These are phyloP conservation scores for Apodemia mormo DNA, from an alignment of 2,888 invertebrate species.

Conservation along the genomic window DNA sequence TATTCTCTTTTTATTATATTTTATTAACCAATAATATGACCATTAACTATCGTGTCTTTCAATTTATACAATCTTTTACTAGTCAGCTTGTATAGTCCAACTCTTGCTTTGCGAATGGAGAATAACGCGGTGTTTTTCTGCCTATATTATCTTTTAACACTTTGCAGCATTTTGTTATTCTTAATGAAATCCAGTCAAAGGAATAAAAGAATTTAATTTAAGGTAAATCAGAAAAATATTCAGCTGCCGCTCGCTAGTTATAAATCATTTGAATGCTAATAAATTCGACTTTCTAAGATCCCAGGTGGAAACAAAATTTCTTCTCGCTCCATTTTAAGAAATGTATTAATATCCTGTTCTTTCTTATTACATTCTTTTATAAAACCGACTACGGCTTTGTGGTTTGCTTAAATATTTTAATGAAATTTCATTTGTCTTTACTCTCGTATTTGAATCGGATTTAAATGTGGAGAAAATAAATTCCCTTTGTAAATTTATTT, in stretches of 20 bases:
- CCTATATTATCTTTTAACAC: conserved; percentile 59
- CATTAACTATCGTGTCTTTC: too few species aligned
- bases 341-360: conserved; percentile 73
- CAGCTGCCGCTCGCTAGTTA: conserved; percentile 79
- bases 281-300: conserved; percentile 73
- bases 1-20: too few species aligned
- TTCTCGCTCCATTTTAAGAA: conserved; percentile 74
- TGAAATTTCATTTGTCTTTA: conserved; percentile 71
- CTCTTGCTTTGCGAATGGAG: neutral
- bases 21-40: too few species aligned
- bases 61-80: too few species aligned
- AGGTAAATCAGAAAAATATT: conserved; percentile 79
- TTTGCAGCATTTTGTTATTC: conserved; percentile 71
- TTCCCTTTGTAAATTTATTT: neutral
- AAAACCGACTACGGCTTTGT: conserved; percentile 68
- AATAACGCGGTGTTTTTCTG: neutral
- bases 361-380: conserved; percentile 77
- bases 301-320: conserved; percentile 75
- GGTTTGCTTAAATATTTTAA: conserved; percentile 74
- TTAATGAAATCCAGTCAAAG: conserved; percentile 79
- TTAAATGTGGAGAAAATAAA: neutral
- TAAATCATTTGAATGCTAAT: conserved; percentile 82
- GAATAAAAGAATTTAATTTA: conserved; percentile 81
- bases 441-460: conserved; percentile 17
- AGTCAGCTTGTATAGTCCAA: neutral